phyloP scores from a whole-genome alignment of 2,797 vertebrate genomes.

The Hyperoplus lanceolatus region DNA sequence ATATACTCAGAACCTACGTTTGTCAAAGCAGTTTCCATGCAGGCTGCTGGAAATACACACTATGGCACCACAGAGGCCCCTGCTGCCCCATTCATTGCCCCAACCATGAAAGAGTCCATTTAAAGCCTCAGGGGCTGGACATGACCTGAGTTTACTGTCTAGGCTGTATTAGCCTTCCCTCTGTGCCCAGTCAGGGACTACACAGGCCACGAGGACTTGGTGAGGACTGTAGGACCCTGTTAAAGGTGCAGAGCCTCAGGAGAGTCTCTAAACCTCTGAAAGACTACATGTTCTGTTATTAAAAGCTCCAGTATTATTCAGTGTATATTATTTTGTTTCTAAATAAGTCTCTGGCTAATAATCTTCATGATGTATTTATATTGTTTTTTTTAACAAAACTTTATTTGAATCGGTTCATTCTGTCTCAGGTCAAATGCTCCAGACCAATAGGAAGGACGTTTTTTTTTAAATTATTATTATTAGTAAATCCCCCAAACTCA shows the following conservation, averaged over 20 bases:
- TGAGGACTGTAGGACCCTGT: slow-evolving; percentile 46
- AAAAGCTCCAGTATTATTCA: slow-evolving; percentile 8
- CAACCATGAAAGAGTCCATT: slow-evolving; percentile 75
- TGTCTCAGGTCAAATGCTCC: neutral
- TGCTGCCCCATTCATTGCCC: slow-evolving; percentile 47
- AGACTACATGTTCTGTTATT: slow-evolving; percentile 17
- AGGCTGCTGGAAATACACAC: slow-evolving; percentile 68
- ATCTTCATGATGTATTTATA: neutral
- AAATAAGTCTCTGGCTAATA: slow-evolving; percentile 14
- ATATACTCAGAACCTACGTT: slow-evolving; percentile 38
- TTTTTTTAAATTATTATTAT: slow-evolving; percentile 5
- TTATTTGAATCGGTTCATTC: neutral
- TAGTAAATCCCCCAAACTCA: slow-evolving; percentile 20
- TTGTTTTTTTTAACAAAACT: neutral
- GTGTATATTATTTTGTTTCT: slow-evolving; percentile 11
- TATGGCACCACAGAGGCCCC: slow-evolving; percentile 53
- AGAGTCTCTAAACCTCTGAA: slow-evolving; percentile 30
- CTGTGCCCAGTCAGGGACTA: slow-evolving; percentile 43
- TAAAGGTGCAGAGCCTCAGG: slow-evolving; percentile 16
- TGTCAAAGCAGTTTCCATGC: slow-evolving; percentile 64
- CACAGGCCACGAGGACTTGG: slow-evolving; percentile 22
- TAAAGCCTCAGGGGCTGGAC: slow-evolving; percentile 64
- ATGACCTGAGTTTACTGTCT: slow-evolving; percentile 79
- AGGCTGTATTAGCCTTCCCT: slow-evolving; percentile 53
- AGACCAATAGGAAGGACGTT: neutral